These are phyloP conservation scores for Melanogrammus aeglefinus DNA, from an alignment of 2,797 vertebrate genomes.

Conservation along the genomic window DNA sequence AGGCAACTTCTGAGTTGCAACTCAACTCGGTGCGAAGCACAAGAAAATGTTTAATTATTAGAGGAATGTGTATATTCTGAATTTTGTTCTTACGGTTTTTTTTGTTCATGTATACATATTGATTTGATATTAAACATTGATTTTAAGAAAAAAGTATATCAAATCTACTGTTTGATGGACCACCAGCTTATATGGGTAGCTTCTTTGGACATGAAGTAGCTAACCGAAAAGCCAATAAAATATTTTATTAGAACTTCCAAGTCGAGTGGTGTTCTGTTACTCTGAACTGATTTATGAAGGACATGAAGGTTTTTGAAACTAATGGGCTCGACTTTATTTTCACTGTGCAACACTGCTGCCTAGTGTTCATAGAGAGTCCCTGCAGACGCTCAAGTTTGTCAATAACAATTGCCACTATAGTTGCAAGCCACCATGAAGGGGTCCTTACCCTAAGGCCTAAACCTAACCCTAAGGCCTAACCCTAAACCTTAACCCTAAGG, in stretches of 20 bases:
- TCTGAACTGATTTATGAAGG: not conserved
- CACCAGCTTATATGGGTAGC: conserved; percentile 50
- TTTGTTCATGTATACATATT: conserved; percentile 55
- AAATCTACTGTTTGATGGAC: conserved; percentile 54
- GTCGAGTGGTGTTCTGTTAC: not conserved
- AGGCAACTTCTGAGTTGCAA: conserved; percentile 32
- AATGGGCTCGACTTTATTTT: not conserved
- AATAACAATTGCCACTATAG: not conserved
- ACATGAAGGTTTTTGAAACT: not conserved
- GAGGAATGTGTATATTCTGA: conserved; percentile 61
- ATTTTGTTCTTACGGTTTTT: conserved; percentile 44
- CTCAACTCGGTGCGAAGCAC: conserved; percentile 51
- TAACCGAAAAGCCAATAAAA: conserved; percentile 69
- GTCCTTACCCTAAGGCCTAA: no score
- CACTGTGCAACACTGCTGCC: conserved; percentile 27
- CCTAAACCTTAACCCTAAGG: no score
- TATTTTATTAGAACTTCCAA: conserved; percentile 54
- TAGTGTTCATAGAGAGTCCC: conserved; percentile 22
- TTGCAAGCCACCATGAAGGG: no score
- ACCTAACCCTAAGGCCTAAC: no score
- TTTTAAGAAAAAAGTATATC: conserved; percentile 36
- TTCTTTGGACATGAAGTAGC: conserved; percentile 44
- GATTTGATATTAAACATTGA: conserved; percentile 55
- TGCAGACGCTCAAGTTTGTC: not conserved
- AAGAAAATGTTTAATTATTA: conserved; percentile 38